Evolutionary conservation across 2,797 vertebrate species (phyloP).

Genomic region (Pogoniulus pusillus): DNA sequence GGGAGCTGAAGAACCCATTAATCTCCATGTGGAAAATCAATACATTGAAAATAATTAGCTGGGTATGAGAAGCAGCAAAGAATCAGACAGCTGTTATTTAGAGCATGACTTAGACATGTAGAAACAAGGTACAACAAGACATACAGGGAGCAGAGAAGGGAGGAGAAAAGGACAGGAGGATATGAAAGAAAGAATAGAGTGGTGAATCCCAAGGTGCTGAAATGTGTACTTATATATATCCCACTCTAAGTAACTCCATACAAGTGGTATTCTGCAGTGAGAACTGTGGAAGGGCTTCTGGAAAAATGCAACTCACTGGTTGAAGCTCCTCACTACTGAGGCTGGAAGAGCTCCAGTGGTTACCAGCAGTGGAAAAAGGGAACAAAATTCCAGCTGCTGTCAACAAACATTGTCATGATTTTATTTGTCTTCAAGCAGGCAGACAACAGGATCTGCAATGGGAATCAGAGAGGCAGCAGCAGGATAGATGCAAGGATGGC

Average conservation of each 20-base stretch:
- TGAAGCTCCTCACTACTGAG: background rate
- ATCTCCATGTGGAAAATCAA: conserved; percentile 70
- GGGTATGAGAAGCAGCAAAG: conserved; percentile 52
- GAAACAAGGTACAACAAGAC: conserved; percentile 49
- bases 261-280: background rate
- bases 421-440: background rate
- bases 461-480: background rate
- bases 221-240: background rate
- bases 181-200: background rate
- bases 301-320: background rate
- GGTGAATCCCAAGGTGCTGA: background rate
- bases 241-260: background rate
- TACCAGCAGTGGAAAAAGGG: background rate
- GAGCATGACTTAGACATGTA: conserved; percentile 50
- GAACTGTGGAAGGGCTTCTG: background rate
- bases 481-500: background rate
- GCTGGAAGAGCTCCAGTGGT: background rate
- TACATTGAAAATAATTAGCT: conserved; percentile 75
- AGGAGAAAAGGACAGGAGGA: conserved; percentile 5
- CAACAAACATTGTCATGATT: background rate
- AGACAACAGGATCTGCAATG: background rate
- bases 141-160: background rate
- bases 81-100: conserved; percentile 57
- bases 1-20: conserved; percentile 67
- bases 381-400: background rate